Evolutionary conservation across 2,888 invertebrate genomes (phyloP), one percentile per base, ranked within the genome.

Genomic region (Tenthredo livida): DNA sequence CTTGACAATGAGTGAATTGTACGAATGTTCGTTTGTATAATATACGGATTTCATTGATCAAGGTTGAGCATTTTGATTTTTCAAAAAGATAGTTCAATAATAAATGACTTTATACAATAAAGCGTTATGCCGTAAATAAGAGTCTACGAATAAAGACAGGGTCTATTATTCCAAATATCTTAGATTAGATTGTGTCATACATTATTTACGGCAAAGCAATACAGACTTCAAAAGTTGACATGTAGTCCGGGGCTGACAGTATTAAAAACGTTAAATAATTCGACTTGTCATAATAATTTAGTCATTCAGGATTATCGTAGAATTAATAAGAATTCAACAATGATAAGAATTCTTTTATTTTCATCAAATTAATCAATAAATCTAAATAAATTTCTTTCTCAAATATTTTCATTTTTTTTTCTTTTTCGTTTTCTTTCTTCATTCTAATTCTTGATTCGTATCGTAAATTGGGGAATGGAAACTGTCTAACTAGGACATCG

Each of bases 181-280:
- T n/a, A 80, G 80, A 80, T 80, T 61, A 80, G 80, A 80, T 80
- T 80, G 25, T 80, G 80, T 80, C 58, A 61, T 2, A 15, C 43
- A 80, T 25, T 80, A 80, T 80, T 80, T 37, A 80, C 29, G 40
- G 21, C 58, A 40, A 58, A 61, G 61, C 58, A 80, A 80, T 80
- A 37, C 61, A 80, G 40, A 54, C 61, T 40, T 37, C 2, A 37
- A 29, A 29, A 29, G 61, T 58, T 40, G 17, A 21, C 50, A 17
- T n/a, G 29, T 58, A 12, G 29, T 78, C 54, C 21, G 43, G 43
- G 21, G 43, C n/a, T 43, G 72, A 40, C 72, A 15, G 2, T 73
- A 61, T 25, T 10, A 25, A 4, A 0, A 21, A 1, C 61, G 10
- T 0, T 61, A 12, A 40, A 73, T 43, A 43, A 73, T 73, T 73